Evolutionary conservation across 2,797 vertebrate species (phyloP).

Genomic region (Delichon dasypus): DNA sequence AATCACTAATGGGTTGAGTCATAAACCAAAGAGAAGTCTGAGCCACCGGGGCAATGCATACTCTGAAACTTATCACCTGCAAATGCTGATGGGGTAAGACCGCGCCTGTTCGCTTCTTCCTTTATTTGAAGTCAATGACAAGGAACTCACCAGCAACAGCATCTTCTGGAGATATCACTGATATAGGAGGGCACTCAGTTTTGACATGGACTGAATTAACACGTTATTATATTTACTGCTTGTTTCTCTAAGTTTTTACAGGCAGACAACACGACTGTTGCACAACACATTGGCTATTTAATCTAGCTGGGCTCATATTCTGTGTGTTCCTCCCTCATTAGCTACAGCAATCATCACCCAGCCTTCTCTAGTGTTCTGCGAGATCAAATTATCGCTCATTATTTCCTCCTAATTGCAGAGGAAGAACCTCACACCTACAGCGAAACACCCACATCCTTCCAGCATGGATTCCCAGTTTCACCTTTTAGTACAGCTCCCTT

Average conservation of each 20-base stretch:
- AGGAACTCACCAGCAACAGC: background rate
- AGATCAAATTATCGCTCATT: conserved; percentile 27
- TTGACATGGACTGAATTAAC: background rate
- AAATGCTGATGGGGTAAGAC: background rate
- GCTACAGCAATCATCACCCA: background rate
- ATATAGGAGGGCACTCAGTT: background rate
- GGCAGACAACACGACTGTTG: background rate
- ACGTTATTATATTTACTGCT: background rate
- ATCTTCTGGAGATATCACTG: background rate
- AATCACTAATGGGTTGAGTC: background rate
- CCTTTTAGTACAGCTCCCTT: background rate
- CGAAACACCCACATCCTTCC: background rate
- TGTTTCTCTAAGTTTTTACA: background rate
- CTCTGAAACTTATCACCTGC: background rate
- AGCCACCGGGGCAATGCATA: background rate
- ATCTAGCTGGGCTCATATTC: background rate
- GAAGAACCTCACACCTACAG: background rate
- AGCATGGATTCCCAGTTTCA: background rate
- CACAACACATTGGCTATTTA: background rate
- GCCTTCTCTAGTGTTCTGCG: background rate
- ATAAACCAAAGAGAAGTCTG: background rate
- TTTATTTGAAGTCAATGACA: background rate
- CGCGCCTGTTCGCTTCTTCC: background rate
- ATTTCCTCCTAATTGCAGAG: conserved; percentile 25
- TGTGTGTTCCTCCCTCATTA: conserved; percentile 2